These are phyloP conservation scores for Rousettus madagascariensis DNA, from an alignment of 2,797 vertebrate species.

Conservation along the genomic window DNA sequence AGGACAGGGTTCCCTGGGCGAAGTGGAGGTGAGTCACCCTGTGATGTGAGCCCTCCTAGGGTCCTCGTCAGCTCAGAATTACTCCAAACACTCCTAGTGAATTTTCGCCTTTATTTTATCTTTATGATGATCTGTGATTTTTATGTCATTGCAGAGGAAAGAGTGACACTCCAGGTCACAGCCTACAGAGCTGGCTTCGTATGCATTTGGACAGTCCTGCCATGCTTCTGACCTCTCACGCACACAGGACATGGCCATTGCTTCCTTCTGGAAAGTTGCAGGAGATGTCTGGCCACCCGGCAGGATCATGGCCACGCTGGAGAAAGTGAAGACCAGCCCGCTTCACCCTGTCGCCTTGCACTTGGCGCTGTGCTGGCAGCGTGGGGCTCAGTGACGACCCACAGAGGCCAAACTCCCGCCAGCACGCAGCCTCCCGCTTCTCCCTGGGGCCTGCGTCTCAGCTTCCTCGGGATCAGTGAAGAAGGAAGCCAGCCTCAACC, in stretches of 20 bases:
- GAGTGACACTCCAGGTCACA: accelerated
- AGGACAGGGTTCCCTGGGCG: not conserved
- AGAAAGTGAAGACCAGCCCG: accelerated
- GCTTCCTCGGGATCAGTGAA: conserved; percentile 30
- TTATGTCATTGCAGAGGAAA: not conserved
- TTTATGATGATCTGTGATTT: not conserved
- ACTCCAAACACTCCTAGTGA: not conserved
- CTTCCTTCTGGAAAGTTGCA: not conserved
- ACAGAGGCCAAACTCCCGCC: not conserved
- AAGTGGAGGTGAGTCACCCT: not conserved
- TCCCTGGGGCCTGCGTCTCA: not conserved
- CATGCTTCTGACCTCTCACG: not conserved
- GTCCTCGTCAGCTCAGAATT: not conserved
- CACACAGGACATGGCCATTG: accelerated
- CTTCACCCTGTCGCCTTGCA: not conserved
- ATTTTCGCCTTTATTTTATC: not conserved
- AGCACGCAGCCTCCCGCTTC: not conserved
- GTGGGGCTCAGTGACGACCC: not conserved
- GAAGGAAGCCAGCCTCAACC: conserved; percentile 54
- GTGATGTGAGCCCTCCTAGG: too few species aligned
- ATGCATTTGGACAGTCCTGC: not conserved
- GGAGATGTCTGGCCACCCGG: accelerated
- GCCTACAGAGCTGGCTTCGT: not conserved
- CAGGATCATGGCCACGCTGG: not conserved
- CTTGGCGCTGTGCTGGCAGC: not conserved